phyloP scores from a whole-genome alignment of 1,140 invertebrate genomes.

The Stegodyphus mimosarum region DNA sequence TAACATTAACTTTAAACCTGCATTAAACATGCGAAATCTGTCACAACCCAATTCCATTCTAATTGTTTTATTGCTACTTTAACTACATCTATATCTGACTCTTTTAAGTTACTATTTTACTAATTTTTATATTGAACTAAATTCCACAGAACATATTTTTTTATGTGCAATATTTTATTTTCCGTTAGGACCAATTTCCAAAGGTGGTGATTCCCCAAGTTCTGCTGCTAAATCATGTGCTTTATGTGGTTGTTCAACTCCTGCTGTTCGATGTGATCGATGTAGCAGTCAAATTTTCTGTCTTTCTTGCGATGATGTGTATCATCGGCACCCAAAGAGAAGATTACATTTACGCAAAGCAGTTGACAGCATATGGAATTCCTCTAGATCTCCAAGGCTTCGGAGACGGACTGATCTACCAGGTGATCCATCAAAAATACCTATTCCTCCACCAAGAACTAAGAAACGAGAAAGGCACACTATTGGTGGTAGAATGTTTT shows the following conservation, averaged over 20 bases:
- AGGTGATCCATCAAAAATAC: constrained; percentile 74
- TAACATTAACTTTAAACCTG: no score
- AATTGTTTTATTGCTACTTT: not conserved
- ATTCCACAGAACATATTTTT: not conserved
- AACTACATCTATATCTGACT: not conserved
- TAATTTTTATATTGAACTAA: not conserved
- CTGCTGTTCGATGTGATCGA: constrained; percentile 81
- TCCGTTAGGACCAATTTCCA: constrained; percentile 34
- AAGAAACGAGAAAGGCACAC: constrained; percentile 68
- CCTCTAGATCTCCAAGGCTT: constrained; percentile 16
- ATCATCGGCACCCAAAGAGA: constrained; percentile 90
- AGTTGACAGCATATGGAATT: constrained; percentile 60
- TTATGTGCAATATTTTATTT: not conserved
- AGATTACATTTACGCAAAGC: constrained; percentile 76
- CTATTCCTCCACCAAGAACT: constrained; percentile 84
- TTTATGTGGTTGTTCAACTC: constrained; percentile 81
- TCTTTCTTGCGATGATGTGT: constrained; percentile 89
- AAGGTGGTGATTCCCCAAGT: constrained; percentile 2
- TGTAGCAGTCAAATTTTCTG: constrained; percentile 81
- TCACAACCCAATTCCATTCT: not conserved
- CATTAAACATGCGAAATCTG: no score
- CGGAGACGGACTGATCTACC: constrained; percentile 47
- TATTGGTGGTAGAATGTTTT: constrained; percentile 45
- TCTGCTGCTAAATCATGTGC: constrained; percentile 72
- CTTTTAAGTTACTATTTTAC: not conserved